A percentile compares a stretch with the other conserved stretches of the same genome.
Evolutionary conservation across 2,113 vertebrate genomes (phyloP).

Genomic region (Stictonetta naevosa): DNA sequence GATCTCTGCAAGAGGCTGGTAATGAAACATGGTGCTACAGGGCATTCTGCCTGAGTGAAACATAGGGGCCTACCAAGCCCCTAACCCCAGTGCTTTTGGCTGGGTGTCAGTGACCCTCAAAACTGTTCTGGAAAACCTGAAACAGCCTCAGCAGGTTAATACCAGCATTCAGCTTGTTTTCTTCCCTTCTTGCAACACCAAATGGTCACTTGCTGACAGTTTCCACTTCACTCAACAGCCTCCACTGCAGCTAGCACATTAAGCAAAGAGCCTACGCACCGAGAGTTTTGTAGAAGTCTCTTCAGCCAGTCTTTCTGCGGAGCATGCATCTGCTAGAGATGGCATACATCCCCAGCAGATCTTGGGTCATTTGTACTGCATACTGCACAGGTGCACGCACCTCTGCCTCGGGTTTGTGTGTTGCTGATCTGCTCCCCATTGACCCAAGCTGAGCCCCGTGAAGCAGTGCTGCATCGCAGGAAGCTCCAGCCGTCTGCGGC

Average conservation of each 20-base stretch:
- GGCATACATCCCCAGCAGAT: too few relatives aligned
- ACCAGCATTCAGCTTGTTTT: background rate
- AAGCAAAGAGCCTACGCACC: background rate
- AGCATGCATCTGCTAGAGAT: background rate
- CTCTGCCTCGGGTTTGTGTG: background rate
- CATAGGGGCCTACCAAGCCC: background rate
- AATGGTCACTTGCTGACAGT: background rate
- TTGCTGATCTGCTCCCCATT: background rate
- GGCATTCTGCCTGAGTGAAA: background rate
- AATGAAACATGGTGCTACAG: fast-evolving
- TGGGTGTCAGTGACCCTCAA: background rate
- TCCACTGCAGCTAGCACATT: too few relatives aligned
- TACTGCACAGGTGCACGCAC: too few relatives aligned
- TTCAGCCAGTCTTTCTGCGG: background rate
- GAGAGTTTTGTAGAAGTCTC: background rate
- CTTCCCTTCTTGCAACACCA: background rate
- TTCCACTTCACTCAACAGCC: background rate
- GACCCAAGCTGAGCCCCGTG: background rate
- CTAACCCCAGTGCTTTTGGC: background rate
- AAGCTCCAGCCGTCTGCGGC: background rate
- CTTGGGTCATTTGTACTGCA: background rate
- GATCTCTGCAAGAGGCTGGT: background rate
- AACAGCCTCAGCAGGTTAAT: background rate
- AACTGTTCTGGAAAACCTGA: background rate
- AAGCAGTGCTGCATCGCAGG: background rate